phyloP scores from a whole-genome alignment of 2,113 vertebrate genomes.

The Hymenochirus boettgeri region DNA sequence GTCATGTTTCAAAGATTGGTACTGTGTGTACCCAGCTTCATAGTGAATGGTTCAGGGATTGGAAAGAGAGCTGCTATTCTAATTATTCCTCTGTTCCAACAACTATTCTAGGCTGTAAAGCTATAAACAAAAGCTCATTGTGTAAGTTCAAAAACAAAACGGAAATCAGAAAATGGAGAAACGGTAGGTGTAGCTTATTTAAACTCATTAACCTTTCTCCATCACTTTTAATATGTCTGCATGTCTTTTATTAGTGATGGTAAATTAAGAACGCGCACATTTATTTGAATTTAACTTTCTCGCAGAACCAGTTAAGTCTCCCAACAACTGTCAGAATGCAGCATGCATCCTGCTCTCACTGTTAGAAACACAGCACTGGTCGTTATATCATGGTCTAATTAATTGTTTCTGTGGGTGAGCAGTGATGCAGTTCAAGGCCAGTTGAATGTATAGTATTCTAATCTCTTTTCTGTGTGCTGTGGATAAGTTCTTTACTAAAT shows the following conservation, averaged over 20 bases:
- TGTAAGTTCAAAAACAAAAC: conserved; percentile 26
- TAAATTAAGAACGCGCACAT: background rate
- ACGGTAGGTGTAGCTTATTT: conserved; percentile 36
- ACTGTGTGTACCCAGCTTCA: too few species aligned
- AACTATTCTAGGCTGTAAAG: conserved; percentile 37
- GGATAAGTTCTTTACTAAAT: background rate
- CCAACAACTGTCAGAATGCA: background rate
- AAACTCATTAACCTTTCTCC: conserved; percentile 43
- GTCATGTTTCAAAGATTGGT: too few species aligned
- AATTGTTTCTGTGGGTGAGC: background rate
- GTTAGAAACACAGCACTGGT: conserved; percentile 29
- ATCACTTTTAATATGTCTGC: conserved; percentile 43
- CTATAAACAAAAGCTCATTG: conserved; percentile 43
- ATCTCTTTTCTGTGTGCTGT: background rate
- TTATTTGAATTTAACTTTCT: conserved; percentile 4
- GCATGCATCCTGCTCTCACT: background rate
- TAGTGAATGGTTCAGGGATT: too few species aligned
- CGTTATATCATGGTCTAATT: conserved; percentile 4
- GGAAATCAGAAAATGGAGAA: conserved; percentile 3
- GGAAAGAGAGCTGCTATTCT: too few species aligned
- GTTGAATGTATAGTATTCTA: background rate
- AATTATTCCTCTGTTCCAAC: too few species aligned
- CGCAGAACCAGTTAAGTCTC: conserved; percentile 3
- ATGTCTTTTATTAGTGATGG: conserved; percentile 36
- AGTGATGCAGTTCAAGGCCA: background rate